Evolutionary conservation across 2,113 vertebrate species (phyloP).

Genomic region (Eurystomus gularis): DNA sequence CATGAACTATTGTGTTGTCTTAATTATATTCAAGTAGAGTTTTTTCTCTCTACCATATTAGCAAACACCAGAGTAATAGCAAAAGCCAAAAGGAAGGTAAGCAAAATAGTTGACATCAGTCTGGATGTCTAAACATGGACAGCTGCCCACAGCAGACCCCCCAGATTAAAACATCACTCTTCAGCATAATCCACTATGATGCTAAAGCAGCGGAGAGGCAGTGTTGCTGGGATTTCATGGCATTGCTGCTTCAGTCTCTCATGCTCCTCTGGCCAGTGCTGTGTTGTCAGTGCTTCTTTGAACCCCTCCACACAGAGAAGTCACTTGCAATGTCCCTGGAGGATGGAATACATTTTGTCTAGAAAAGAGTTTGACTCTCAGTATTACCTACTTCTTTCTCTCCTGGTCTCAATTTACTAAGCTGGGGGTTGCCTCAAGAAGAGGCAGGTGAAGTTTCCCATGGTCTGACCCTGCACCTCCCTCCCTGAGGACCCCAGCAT

Average conservation of each 20-base stretch:
- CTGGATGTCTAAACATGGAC: neutral
- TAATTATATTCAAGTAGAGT: neutral
- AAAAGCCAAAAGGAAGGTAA: neutral
- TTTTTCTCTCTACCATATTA: neutral
- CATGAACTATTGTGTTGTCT: neutral
- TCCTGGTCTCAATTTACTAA: neutral
- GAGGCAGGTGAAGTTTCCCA: neutral
- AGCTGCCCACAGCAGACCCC: neutral
- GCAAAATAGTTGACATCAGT: neutral
- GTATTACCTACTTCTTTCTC: neutral
- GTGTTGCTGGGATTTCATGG: neutral
- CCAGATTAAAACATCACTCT: neutral
- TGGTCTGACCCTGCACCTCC: neutral
- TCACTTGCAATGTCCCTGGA: neutral
- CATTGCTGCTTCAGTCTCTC: neutral
- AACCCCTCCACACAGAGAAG: neutral
- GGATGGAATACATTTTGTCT: neutral
- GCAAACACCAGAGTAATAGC: neutral
- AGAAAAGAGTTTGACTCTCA: neutral
- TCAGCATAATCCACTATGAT: neutral
- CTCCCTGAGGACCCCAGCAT: neutral
- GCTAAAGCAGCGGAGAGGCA: accelerated
- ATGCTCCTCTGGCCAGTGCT: neutral
- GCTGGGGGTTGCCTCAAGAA: neutral
- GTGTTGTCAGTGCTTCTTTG: neutral